Base-by-base conservation (phyloP, 1,140 invertebrate genomes). In the Harpegnathos saltator region DNA sequence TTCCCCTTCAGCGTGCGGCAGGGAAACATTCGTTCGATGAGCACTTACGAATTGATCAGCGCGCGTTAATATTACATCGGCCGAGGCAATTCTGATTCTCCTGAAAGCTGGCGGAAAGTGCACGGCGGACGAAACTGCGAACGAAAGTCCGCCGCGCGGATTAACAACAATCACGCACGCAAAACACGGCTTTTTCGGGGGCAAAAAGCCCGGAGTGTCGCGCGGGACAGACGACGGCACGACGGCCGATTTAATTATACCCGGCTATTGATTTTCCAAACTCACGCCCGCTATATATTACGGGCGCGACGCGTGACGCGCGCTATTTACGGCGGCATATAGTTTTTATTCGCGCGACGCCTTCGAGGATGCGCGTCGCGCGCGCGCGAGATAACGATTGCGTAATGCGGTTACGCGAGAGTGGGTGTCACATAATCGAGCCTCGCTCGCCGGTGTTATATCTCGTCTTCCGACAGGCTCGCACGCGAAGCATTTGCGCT, bases 401-500 rank as follows among this genome's bases (percentile, higher is more conserved):
- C 26, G 58, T 86, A 84, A 71, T 54, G 24, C 26, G 15, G 52
- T 66, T 52, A 24, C 54, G 33, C 17, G 15, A 26, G 50, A 26
- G 33, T 69, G 58, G n/a, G 26, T 26, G 72, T 72, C 44, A 17
- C 50, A 56, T 83, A 73, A 69, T 86, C 44, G 52, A 69, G 19
- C 24, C 17, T 61, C 54, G 44, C 38, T 33, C 22, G 50, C 0
- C 52, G 48, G 44, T 19, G 24, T 82, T 44, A 52, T 54, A 56
- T 52, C 68, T 68, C 22, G 63, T 75, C 68, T 24, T 24, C 56
- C 54, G 65, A 44, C 17, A 66, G 12, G 59, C 29, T 65, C 69
- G 54, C 75, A 75, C 71, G 75, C 82, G 71, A 87, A 87, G 48
- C 83, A 54, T 77, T 87, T 71, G 33, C 61, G 54, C 59, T 84